Evolutionary conservation across 1,140 invertebrate genomes (phyloP), one percentile per base, ranked within the genome.

Genomic region (Fopius arisanus): DNA sequence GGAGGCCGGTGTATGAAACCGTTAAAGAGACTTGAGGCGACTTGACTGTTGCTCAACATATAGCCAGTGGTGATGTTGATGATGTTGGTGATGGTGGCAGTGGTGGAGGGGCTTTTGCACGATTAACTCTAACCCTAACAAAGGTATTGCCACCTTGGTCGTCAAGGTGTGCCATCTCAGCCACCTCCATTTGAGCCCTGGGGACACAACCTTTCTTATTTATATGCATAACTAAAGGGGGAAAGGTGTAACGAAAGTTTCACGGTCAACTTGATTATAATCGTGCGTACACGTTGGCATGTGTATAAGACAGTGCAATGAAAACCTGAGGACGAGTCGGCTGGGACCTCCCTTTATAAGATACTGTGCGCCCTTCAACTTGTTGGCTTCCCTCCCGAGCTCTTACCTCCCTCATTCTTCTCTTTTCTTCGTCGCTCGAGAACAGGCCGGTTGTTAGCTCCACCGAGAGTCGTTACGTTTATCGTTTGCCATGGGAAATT

Each of bases 211-310:
- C 77, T 81, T 80, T 81, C 83, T 86, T 84, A 84, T 86, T 87
- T 84, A 84, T 85, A 87, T 87, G 84, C 86, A 86, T 85, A 86
- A 86, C 83, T 83, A 80, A 80, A 81, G 43, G 43, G 82, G 54
- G 19, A 9, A 83, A 87, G 80, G 84, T 86, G 84, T 86, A 86
- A 81, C 80, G 80, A 79, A 80, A 82, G 81, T 80, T 86, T 86
- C 82, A 87, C 84, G 82, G 83, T 78, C 78, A 74, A 77, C 65
- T 70, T 75, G 73, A 75, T 70, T 75, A 70, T 75, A 75, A 75
- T 75, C 73, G 73, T 74, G 67, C 43, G 65, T 68, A 41, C 65
- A 67, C 23, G 65, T 41, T 67, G 21, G 65, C 19, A 7, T 67
- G 23, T 40, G 16, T 67, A 67, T 67, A 68, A 43, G 67, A 48